Percentiles rank a stretch among this genome's conserved stretches.
These are phyloP conservation scores for Drosophila tripunctata DNA, from an alignment of 2,888 invertebrate species.

Conservation along the genomic window DNA sequence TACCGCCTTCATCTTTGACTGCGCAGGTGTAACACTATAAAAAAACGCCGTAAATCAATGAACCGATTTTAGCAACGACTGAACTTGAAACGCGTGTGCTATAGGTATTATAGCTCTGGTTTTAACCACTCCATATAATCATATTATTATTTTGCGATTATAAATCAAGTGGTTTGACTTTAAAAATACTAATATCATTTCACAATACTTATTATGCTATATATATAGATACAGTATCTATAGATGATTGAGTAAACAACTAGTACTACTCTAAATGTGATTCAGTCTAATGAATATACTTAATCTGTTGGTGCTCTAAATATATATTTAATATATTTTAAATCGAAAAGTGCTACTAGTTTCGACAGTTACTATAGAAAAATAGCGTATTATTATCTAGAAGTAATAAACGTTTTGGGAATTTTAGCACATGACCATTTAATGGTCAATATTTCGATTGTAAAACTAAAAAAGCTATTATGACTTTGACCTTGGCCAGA, in stretches of 20 bases:
- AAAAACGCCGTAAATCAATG: slow-evolving; percentile 35
- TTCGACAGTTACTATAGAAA: neutral
- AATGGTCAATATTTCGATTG: neutral
- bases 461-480: slow-evolving; percentile 8
- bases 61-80: slow-evolving; percentile 13
- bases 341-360: neutral
- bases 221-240: neutral
- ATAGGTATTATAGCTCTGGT: slow-evolving; percentile 2
- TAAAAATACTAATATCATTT: slow-evolving; percentile 12
- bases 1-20: neutral
- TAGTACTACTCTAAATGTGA: neutral
- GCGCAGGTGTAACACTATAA: neutral
- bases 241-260: neutral
- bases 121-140: neutral
- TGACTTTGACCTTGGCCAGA: neutral
- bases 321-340: neutral
- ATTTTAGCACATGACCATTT: slow-evolving; percentile 5
- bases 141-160: slow-evolving; percentile 15
- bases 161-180: slow-evolving; percentile 7
- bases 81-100: slow-evolving; percentile 2
- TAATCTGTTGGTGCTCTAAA: neutral
- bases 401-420: neutral
- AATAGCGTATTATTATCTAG: neutral
- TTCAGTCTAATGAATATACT: neutral
- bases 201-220: slow-evolving; percentile 10